Conservation (phyloP, 1,140 invertebrate genomes). For the Drosophila sproati region DNA sequence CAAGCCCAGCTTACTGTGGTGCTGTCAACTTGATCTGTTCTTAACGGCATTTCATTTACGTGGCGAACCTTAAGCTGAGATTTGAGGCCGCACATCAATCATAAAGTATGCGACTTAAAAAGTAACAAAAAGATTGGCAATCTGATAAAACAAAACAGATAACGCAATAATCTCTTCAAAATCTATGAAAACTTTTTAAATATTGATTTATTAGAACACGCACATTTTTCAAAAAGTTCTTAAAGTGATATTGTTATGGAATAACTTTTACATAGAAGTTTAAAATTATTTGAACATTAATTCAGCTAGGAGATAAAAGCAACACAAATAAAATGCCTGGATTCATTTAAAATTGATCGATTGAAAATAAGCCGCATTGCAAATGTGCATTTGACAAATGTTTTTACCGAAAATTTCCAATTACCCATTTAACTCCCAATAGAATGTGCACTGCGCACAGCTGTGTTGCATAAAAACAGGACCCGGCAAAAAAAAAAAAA, state of each 20-base stretch:
- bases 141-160: background rate
- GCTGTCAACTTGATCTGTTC: slow-evolving; percentile 1
- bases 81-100: background rate
- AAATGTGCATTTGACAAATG: slow-evolving; percentile 22
- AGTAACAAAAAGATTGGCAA: background rate
- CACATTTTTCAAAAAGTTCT: no score
- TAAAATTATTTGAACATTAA: no score
- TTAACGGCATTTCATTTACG: background rate
- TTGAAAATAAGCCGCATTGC: slow-evolving; percentile 51
- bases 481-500: slow-evolving; percentile 5
- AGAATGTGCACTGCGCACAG: slow-evolving; percentile 37
- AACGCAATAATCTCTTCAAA: no score
- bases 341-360: slow-evolving; percentile 24
- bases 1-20: background rate
- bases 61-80: background rate
- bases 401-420: slow-evolving; percentile 30
- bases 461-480: slow-evolving; percentile 32
- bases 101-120: background rate
- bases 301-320: no score
- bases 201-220: no score
- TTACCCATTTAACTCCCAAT: slow-evolving; percentile 32
- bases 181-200: no score
- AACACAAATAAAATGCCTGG: slow-evolving; percentile 1
- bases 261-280: no score
- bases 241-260: no score